Evolutionary conservation across 2,888 invertebrate species (phyloP), one percentile per base, ranked within the genome.

Genomic region (Lepas anatifera): DNA sequence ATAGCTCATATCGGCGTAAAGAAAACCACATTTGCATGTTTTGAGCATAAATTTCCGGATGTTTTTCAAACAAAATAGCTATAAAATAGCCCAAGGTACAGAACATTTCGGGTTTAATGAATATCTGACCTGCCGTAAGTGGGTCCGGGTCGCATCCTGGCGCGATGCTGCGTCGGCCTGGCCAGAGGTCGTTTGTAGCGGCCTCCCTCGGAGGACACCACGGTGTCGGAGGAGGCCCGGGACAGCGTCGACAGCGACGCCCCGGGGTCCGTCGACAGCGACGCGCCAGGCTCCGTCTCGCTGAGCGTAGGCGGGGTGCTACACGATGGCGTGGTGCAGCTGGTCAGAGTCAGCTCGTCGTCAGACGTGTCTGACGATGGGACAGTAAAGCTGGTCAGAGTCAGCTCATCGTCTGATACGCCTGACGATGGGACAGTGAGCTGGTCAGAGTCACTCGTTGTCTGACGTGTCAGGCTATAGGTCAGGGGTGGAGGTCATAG

Each of bases 181-280:
- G 64, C 64, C 3, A 37, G 64, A 2, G 64, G 64, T 11, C 64
- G 64, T 27, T 25, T 8, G 64, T 64, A 64, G 25, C 64, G 37
- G n/a, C 64, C 64, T 1, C 64, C 64, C 64, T 64, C 39, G 7
- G 64, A 39, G 8, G 64, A 39, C 39, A 64, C 64, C 64, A 64
- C 64, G 4, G 64, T 58, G 7, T 13, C 29, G 18, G 58, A 58
- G 32, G 58, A 58, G 32, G 58, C 58, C 32, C 29, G 58, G 32
- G 58, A 58, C 32, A 10, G 8, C 16, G n/a, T 18, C 2, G 48
- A 50, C 48, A 1, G 25, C 48, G 25, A 16, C 8, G 48, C 22
- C 25, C 16, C 8, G 16, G 8, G 22, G 48, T 7, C 48, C 22
- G 22, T 7, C 22, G 22, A 18, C 48, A 18, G 48, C 48, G 2